Evolutionary conservation across 2,113 vertebrate genomes (phyloP), one percentile per base, ranked within the genome.

Genomic region (Odontesthes bonariensis): DNA sequence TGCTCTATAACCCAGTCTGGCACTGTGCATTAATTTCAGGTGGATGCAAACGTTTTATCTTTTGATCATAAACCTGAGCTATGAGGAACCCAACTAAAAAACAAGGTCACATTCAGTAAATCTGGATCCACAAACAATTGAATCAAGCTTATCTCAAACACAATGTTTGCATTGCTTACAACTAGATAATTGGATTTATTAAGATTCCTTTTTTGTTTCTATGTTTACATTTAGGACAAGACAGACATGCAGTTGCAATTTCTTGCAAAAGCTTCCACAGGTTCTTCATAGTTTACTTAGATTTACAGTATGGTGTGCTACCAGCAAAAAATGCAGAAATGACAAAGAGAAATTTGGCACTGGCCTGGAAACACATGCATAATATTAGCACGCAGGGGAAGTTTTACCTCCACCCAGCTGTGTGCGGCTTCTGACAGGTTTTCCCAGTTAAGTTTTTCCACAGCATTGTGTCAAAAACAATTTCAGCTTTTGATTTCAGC

Each of bases 101-200:
- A 0, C 57, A 72, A 33, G 11, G 35, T 54, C 12, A 69, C 53
- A 61, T 20, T 19, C 58, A 47, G 44, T 51, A 33, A 62, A 72
- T 67, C 58, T 42, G 54, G 13, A 53, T 14, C 49, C 32, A 13
- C 20, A 12, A 38, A 66, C 27, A 42, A 62, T 33, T 35, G 2
- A 73, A 49, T 63, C 52, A 64, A 64, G 3, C 40, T 27, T 14
- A 74, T 47, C 14, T 35, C 5, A 69, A 62, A 54, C 33, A 58
- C 17, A 52, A 51, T 3, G 8, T 14, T n/a, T 17, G 27, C 5
- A 32, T 22, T 59, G 49, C 23, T 17, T 54, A n/a, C 35, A 27
- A 27, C 52, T 0, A 53, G 53, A 12, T 17, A 47, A 33, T 10
- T 64, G 7, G 33, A 55, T 58, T 32, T 0, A 57, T 68, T 62